Conservation (phyloP, 2,888 invertebrate species). For the Acleris literana region DNA sequence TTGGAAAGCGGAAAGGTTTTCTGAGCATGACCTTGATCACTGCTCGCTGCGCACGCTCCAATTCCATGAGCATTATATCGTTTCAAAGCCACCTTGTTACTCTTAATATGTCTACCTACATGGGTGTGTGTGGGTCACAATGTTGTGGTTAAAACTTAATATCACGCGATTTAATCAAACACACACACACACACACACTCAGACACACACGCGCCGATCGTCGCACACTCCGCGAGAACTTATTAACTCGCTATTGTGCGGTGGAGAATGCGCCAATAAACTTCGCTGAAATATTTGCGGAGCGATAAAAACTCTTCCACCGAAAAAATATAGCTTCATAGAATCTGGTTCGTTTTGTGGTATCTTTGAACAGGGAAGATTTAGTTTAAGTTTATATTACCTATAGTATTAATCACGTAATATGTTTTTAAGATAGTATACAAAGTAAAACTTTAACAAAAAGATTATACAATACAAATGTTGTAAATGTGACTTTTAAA, state of each 20-base stretch:
- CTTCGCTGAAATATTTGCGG: neutral
- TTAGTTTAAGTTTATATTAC: too few relatives aligned
- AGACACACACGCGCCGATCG: neutral
- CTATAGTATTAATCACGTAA: too few relatives aligned
- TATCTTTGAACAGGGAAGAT: too few relatives aligned
- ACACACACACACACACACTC: neutral
- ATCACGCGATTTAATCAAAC: slow-evolving; percentile 2
- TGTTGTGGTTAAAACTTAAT: slow-evolving; percentile 1
- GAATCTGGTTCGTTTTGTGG: neutral
- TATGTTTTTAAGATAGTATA: too few relatives aligned
- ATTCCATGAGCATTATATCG: too few relatives aligned
- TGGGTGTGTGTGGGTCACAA: neutral
- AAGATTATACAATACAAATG: too few relatives aligned
- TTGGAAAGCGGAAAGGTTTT: too few relatives aligned
- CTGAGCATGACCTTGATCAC: too few relatives aligned
- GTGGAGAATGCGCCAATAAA: slow-evolving; percentile 12
- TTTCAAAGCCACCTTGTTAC: neutral
- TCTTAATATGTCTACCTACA: neutral
- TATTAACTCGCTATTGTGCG: slow-evolving; percentile 12
- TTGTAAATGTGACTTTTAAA: too few relatives aligned
- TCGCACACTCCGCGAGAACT: neutral
- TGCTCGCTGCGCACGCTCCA: too few relatives aligned
- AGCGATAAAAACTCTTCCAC: slow-evolving; percentile 1
- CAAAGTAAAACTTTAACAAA: too few relatives aligned
- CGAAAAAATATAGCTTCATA: neutral